Conservation (phyloP, 1,140 invertebrate species). For the Nephotettix cincticeps region DNA sequence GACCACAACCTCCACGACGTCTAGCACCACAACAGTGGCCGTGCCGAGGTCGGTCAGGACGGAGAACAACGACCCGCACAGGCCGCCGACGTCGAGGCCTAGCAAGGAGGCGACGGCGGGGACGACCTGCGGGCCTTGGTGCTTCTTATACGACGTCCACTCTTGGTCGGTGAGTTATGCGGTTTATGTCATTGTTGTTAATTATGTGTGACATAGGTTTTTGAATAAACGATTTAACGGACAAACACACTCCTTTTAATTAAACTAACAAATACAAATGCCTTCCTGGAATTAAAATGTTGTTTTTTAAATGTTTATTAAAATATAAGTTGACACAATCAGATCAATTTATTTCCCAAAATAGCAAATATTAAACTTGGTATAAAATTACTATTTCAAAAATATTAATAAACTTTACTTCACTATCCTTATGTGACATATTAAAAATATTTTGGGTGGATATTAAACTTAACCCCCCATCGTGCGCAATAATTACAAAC, state of each 20-base stretch:
- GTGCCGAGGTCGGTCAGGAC: neutral
- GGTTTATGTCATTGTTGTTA: too few species aligned
- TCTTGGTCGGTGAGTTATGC: conserved; percentile 7
- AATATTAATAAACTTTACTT: too few species aligned
- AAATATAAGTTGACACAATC: too few species aligned
- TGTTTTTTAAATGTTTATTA: too few species aligned
- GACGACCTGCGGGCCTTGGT: neutral
- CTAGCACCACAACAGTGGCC: neutral
- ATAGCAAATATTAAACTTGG: too few species aligned
- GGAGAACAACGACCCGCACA: conserved; percentile 17
- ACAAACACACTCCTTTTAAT: neutral
- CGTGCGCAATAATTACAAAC: too few species aligned
- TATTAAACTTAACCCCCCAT: too few species aligned
- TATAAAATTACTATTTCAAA: too few species aligned
- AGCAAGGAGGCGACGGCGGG: neutral
- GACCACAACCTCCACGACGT: neutral
- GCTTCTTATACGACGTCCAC: neutral
- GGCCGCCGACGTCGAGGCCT: neutral
- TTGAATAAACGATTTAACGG: neutral
- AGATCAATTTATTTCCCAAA: too few species aligned
- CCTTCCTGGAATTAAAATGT: too few species aligned
- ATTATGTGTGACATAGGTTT: neutral
- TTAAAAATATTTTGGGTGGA: too few species aligned
- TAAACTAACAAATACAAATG: neutral
- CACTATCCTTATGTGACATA: too few species aligned